Evolutionary conservation across 2,888 invertebrate genomes (phyloP), one percentile per base, ranked within the genome.

Genomic region (Blastobasis adustella): DNA sequence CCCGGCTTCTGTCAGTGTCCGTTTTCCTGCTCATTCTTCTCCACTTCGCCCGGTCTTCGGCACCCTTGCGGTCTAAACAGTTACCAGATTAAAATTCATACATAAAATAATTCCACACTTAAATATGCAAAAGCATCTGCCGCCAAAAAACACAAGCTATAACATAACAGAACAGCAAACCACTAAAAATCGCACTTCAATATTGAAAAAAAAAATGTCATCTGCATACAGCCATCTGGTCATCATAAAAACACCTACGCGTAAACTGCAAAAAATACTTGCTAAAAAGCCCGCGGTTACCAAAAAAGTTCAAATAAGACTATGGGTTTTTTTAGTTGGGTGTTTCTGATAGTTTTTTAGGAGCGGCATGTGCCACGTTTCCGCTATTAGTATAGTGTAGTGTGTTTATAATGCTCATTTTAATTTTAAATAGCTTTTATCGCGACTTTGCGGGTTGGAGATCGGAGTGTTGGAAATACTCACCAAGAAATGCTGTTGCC

Each of bases 171-270:
- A 23, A 23, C 23, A 23, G 23, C 74, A 73, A 76, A 72, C 81
- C 73, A 79, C 80, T 82, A 86, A 86, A 86, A 85, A 87, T 87
- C 79, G 86, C 85, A 80, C 76, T 68, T 59, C 57, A 57, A 51
- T 50, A 59, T 59, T 58, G 57, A 51, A 50, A 59, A 79, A 85
- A 79, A 85, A 85, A 82, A 69, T 87, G 84, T 88, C 87, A 86
- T 88, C 85, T 87, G 87, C 87, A 88, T 88, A 85, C 69, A 76
- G 76, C 23, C 87, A 87, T 83, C 85, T 88, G 87, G 84, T 73
- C 78, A 77, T 59, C 75, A 73, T 65, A 78, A 81, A 81, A 82
- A 81, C 75, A 64, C 58, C 62, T 73, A 73, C 71, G 70, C 69
- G 71, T 68, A 71, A 67, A 66, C 66, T 67, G 69, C 68, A 78